phyloP scores from a whole-genome alignment of 2,113 vertebrate species.

The Pluvianellus socialis region DNA sequence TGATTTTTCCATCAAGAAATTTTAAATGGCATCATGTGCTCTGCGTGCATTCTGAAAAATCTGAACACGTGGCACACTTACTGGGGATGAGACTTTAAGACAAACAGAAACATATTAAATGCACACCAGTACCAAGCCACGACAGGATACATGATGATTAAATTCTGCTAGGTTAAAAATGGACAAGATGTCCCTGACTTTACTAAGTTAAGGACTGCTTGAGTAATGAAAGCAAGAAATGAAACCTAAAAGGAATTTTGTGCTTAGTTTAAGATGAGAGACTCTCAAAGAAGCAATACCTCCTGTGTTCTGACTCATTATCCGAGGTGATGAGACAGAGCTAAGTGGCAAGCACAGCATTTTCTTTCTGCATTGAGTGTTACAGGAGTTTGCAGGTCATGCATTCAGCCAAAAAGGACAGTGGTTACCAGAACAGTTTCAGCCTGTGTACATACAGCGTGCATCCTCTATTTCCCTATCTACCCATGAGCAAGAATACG shows the following conservation, averaged over 20 bases:
- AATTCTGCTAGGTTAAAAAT: background rate
- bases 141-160: background rate
- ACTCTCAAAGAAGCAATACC: background rate
- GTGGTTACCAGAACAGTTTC: background rate
- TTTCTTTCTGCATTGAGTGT: background rate
- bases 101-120: background rate
- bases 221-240: background rate
- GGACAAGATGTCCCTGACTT: background rate
- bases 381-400: background rate
- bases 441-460: too few species aligned
- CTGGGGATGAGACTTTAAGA: background rate
- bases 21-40: background rate
- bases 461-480: background rate
- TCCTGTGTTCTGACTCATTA: background rate
- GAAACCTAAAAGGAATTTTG: background rate
- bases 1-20: background rate
- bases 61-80: background rate
- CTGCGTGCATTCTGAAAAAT: background rate
- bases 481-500: background rate
- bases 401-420: background rate
- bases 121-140: background rate
- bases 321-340: background rate
- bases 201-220: background rate
- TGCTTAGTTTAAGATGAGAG: background rate
- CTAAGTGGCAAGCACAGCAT: background rate